Base-by-base conservation (phyloP, 2,113 vertebrate species). In the Phodopus roborovskii region DNA sequence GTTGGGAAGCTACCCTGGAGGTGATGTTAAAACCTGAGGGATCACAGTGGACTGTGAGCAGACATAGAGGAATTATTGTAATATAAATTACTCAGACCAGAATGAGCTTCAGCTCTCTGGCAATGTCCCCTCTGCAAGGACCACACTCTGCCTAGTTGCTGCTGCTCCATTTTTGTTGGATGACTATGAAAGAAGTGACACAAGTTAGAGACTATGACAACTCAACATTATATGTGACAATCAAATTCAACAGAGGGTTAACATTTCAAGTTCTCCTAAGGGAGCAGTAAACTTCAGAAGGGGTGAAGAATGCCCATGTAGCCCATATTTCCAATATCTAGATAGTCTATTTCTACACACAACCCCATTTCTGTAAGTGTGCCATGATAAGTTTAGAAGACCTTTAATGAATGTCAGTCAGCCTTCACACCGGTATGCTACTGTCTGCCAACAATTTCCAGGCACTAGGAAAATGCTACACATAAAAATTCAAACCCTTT, bases 201-300 rank as follows among this genome's bases (percentile, higher is more conserved):
- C 16, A 22, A 42, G 26, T 3, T 22, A 70, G 42, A n/a, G 48
- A 42, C 64, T 17, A 4, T 39, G 62, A 36, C 73, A 48, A 48
- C 48, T 68, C 30, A 26, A 1, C 26, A 19, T 90, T 81, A 5
- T 26, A 12, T 48, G 36, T 48, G 45, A 89, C 64, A 66, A 86
- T 86, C 19, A 85, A 50, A 45, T 71, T 58, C n/a, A 16, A 33
- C 62, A 75, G 56, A 91, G 45, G 75, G 81, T 73, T 56, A 90
- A 75, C 60, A 60, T 90, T 91, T 96, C 85, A 71, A 87, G 66
- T 90, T 93, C 60, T 86, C 53, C 39, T 26, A 58, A 1, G 28
- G 39, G 79, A 85, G 62, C 3, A 75, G 77, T 83, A 92, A 70
- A n/a, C 58, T 75, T 48, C 45, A 93, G 56, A 95, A 60, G 33